Conservation (phyloP, 2,888 invertebrate genomes). For the Tribolium freemani region DNA sequence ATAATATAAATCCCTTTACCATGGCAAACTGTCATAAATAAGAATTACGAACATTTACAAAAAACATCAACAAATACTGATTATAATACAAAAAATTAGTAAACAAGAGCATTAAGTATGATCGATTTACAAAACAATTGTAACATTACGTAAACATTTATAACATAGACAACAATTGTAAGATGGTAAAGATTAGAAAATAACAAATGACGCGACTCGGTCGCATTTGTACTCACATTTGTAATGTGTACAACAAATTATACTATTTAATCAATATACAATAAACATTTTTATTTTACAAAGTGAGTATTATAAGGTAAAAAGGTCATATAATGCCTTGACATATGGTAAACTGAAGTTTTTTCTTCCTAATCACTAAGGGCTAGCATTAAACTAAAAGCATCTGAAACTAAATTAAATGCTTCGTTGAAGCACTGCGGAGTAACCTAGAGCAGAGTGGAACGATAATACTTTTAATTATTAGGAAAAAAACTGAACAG, state of each 20-base stretch:
- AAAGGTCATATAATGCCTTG: constrained; percentile 66
- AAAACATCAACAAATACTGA: constrained; percentile 55
- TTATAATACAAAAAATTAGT: constrained; percentile 51
- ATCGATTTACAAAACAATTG: constrained; percentile 49
- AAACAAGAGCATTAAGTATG: constrained; percentile 48
- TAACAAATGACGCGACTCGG: constrained; percentile 51
- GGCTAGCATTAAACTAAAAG: constrained; percentile 55
- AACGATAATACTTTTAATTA: constrained; percentile 59
- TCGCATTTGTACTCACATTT: constrained; percentile 61
- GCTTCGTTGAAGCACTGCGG: constrained; percentile 38
- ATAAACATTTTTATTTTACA: constrained; percentile 57
- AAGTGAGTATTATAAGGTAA: constrained; percentile 65
- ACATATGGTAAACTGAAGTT: constrained; percentile 66
- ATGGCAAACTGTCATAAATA: constrained; percentile 63
- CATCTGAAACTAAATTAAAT: constrained; percentile 44
- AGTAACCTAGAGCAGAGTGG: constrained; percentile 47
- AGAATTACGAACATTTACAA: constrained; percentile 53
- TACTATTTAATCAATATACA: constrained; percentile 52
- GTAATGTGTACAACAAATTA: constrained; percentile 49
- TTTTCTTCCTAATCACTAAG: constrained; percentile 58
- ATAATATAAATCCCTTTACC: constrained; percentile 62
- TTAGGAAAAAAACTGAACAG: constrained; percentile 57
- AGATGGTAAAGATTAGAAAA: constrained; percentile 60
- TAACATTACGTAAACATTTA: constrained; percentile 58
- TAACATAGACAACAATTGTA: constrained; percentile 64